Evolutionary conservation across 2,797 vertebrate genomes (phyloP).

Genomic region (Acanthurus lineatus): DNA sequence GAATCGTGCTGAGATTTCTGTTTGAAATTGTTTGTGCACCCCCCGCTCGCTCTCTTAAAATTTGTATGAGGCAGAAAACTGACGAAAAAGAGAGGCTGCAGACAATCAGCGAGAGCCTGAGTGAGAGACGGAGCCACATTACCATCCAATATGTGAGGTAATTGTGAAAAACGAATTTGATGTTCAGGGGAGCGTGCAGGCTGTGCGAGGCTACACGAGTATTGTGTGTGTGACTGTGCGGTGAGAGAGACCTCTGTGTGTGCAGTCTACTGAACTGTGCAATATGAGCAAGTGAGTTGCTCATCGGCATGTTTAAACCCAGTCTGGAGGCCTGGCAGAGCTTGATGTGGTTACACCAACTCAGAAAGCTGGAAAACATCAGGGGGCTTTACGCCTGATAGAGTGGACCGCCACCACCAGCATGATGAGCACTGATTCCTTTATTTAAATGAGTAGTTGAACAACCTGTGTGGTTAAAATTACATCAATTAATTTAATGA

Average conservation of each 20-base stretch:
- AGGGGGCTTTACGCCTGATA: neutral
- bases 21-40: constrained; percentile 23
- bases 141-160: constrained; percentile 18
- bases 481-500: constrained; percentile 27
- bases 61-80: constrained; percentile 13
- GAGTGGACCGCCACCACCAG: neutral
- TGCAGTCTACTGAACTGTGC: neutral
- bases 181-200: constrained; percentile 9
- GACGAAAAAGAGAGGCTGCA: constrained; percentile 23
- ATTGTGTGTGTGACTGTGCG: neutral
- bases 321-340: neutral
- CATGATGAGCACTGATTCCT: neutral
- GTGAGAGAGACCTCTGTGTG: neutral
- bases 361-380: constrained; percentile 22
- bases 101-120: constrained; percentile 24
- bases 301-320: constrained; percentile 11
- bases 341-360: neutral
- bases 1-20: constrained; percentile 26
- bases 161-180: constrained; percentile 17
- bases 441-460: neutral
- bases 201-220: no score
- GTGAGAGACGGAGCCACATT: neutral
- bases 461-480: constrained; percentile 1
- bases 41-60: constrained; percentile 3
- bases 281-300: neutral